Base-by-base conservation (phyloP, 1,140 invertebrate genomes). In the Tyrophagus putrescentiae region DNA sequence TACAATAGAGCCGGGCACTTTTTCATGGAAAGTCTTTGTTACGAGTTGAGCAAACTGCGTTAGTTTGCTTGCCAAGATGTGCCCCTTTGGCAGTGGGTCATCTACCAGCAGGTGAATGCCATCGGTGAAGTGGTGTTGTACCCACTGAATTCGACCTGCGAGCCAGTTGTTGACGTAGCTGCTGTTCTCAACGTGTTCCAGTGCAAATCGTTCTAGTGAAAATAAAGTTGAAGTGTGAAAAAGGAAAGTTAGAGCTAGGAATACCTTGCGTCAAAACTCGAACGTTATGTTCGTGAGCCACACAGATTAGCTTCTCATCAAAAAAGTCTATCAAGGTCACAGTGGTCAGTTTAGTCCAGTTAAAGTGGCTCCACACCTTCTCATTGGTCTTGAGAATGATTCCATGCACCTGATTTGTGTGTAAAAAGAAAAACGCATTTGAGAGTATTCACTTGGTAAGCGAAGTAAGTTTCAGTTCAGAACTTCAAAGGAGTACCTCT, bases 21-120 rank as follows among this genome's bases (percentile, higher is more conserved):
- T 57, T 29, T 44, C 21, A 60, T 69, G 68, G 52, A 75, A 69
- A 23, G 63, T 64, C 4, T 60, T 44, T 13, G 62, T 64, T 2
- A 70, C 69, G 53, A 71, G 69, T 32, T 45, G 60, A 3, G 74
- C 70, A 0, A 74, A 64, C 18, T 57, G 36, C 3, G 70, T 72
- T 33, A 70, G 68, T 5, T 60, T 69, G 39, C 67, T 54, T 23
- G 65, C 60, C 21, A 68, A 66, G 9, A 65, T 63, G 25, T 69
- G 64, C 42, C 68, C 64, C 28, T 63, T 36, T 7, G 61, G 60
- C 44, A 76, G 68, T 13, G 66, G 64, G 62, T 67, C 66, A 59
- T 76, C 74, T 66, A 69, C 72, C 62, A 75, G 73, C 31, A 75
- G 66, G 62, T 76, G 75, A 27, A 75, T 65, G 6, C 74, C 74